Conservation (phyloP, 35 echinoderm and acorn worm genomes). For the Ptychodera flava region DNA sequence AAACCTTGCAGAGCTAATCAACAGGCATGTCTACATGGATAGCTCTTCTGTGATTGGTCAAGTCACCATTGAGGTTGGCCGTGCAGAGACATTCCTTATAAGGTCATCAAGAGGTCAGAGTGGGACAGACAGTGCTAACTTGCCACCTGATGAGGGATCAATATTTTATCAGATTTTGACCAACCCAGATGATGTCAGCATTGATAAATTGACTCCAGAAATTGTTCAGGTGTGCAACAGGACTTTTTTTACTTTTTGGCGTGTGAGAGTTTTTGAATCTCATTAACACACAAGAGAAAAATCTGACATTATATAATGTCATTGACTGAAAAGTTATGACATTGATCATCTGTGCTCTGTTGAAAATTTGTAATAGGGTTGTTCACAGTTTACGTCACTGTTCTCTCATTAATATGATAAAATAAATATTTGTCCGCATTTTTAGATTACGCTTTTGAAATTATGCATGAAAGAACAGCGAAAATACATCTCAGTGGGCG, state of each 20-base stretch:
- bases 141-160: conserved; percentile 52
- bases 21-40: conserved; percentile 60
- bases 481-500: no score
- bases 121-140: conserved; percentile 3
- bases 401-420: no score
- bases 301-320: no score
- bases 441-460: no score
- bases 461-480: no score
- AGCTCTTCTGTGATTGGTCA: conserved; percentile 40
- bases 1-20: conserved; percentile 58
- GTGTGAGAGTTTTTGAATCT: neutral
- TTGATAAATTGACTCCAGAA: conserved; percentile 66
- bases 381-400: no score
- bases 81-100: conserved; percentile 58
- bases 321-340: no score
- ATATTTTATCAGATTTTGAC: conserved; percentile 50
- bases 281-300: neutral
- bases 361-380: no score
- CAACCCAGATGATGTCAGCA: conserved; percentile 44
- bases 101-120: conserved; percentile 15
- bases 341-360: no score
- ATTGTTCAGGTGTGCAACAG: conserved; percentile 94
- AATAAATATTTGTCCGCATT: no score
- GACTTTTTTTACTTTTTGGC: neutral
- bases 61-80: conserved; percentile 64